Percentiles rank a stretch among this genome's conserved stretches.
These are phyloP conservation scores for Eidolon helvum DNA, from an alignment of 2,113 vertebrate genomes.

Conservation along the genomic window DNA sequence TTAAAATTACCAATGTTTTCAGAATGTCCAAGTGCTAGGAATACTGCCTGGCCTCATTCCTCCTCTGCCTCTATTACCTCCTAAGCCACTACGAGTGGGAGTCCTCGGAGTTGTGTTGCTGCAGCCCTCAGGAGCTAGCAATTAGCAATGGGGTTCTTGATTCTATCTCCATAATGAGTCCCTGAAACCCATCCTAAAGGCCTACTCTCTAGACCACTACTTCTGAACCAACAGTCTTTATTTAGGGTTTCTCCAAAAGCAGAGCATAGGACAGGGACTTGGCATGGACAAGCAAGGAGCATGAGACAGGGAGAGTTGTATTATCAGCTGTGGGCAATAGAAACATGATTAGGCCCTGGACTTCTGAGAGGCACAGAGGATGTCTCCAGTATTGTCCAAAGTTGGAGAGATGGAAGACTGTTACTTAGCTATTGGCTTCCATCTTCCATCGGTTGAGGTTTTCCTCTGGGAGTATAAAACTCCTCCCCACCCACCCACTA, in stretches of 20 bases:
- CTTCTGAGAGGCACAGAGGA: background rate
- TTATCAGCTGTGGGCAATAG: background rate
- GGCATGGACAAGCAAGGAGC: background rate
- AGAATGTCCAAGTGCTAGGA: background rate
- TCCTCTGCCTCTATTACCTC: background rate
- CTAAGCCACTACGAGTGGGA: background rate
- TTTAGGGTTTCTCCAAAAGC: background rate
- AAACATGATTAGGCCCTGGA: background rate
- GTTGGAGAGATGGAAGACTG: background rate
- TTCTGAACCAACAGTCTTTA: background rate
- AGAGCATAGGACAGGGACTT: background rate
- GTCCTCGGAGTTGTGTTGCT: background rate
- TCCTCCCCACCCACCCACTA: fast-evolving
- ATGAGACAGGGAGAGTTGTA: too few relatives aligned
- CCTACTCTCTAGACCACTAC: background rate
- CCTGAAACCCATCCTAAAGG: background rate
- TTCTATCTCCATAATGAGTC: background rate
- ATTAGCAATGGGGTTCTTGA: background rate
- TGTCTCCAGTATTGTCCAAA: background rate
- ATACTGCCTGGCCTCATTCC: background rate
- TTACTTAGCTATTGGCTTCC: background rate
- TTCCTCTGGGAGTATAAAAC: background rate
- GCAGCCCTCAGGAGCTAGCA: background rate
- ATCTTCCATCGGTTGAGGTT: background rate
- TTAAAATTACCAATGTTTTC: background rate